phyloP scores from a whole-genome alignment of 30 jellyfish, hydroid and myxozoan genomes.

The Morbakka virulenta region DNA sequence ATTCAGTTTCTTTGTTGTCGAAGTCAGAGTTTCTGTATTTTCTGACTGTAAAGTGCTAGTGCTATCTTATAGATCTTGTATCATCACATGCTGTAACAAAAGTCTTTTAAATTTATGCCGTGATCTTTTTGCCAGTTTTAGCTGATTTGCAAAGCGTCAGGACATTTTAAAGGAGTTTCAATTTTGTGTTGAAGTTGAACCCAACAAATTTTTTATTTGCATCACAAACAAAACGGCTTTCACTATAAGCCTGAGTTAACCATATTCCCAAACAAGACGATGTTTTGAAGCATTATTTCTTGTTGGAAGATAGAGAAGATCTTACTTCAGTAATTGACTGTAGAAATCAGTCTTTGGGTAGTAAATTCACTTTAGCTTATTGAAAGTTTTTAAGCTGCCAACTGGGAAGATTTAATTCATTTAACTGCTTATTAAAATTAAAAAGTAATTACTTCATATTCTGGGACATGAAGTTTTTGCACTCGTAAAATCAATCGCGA shows the following conservation, averaged over 20 bases:
- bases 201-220: conserved; percentile 45
- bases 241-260: conserved; percentile 47
- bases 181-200: conserved; percentile 22
- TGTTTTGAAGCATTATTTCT: conserved; percentile 25
- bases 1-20: conserved; percentile 16
- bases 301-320: conserved; percentile 11
- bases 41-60: conserved; percentile 2
- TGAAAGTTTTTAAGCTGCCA: conserved; percentile 40
- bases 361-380: conserved; percentile 15
- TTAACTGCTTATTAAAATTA: conserved; percentile 34
- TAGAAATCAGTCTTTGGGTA: conserved; percentile 5
- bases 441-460: conserved; percentile 17
- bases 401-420: conserved; percentile 31
- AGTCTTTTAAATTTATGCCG: conserved; percentile 39
- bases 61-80: conserved; percentile 41
- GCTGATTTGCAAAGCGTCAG: conserved; percentile 44
- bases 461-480: conserved; percentile 11
- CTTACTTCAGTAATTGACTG: conserved; percentile 23
- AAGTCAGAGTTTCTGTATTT: conserved; percentile 13
- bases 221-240: conserved; percentile 53
- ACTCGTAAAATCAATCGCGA: conserved; percentile 18
- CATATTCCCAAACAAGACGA: conserved; percentile 25
- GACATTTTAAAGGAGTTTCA: conserved; percentile 18
- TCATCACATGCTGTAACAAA: conserved; percentile 44
- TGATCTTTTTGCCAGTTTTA: conserved; percentile 25